Conservation (phyloP, 2,797 vertebrate species). For the Todus mexicanus region DNA sequence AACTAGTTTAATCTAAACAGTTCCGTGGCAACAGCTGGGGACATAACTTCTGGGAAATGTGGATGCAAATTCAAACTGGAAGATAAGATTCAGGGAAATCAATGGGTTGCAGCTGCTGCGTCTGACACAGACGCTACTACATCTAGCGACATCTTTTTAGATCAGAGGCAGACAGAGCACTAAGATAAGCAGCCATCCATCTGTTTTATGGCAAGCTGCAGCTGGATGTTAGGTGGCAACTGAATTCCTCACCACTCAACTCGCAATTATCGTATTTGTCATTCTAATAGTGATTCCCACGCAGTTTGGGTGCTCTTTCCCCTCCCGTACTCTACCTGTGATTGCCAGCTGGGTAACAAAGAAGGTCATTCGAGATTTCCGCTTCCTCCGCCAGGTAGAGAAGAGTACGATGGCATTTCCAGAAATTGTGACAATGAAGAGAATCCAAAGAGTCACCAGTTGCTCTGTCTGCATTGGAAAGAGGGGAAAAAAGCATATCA, state of each 20-base stretch:
- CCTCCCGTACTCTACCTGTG: conserved; percentile 65
- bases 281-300: not conserved
- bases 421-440: conserved; percentile 73
- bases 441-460: conserved; percentile 77
- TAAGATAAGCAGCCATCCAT: not conserved
- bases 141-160: not conserved
- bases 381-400: conserved; percentile 73
- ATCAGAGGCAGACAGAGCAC: not conserved
- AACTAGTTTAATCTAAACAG: not conserved
- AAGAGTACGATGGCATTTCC: conserved; percentile 74
- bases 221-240: not conserved
- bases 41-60: not conserved
- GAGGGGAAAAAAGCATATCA: not conserved
- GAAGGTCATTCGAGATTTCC: conserved; percentile 80
- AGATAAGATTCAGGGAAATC: not conserved
- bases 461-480: conserved; percentile 73
- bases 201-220: not conserved
- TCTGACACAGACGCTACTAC: not conserved
- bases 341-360: conserved; percentile 79
- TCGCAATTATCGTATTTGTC: not conserved
- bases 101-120: not conserved
- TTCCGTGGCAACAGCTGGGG: not conserved
- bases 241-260: not conserved
- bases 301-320: not conserved
- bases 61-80: not conserved